Evolutionary conservation across 2,888 invertebrate genomes (phyloP).

Genomic region (Amaurobius ferox): DNA sequence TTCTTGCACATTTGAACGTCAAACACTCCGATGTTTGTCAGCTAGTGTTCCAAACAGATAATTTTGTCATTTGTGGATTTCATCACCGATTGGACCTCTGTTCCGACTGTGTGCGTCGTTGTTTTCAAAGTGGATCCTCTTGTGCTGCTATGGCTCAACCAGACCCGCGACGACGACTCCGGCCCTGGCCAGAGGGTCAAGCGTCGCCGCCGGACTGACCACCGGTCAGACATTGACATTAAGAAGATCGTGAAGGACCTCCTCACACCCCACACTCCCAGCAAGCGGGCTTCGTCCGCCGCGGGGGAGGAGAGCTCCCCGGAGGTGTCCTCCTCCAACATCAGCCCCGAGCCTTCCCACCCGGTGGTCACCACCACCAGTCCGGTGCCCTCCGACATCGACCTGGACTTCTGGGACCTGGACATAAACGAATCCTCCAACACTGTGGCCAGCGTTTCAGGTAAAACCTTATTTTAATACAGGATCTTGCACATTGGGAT

Average conservation of each 20-base stretch:
- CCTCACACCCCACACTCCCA: conserved; percentile 40
- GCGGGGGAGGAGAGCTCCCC: conserved; percentile 71
- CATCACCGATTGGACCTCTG: too few relatives aligned
- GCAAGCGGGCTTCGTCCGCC: conserved; percentile 26
- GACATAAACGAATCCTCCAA: conserved; percentile 80
- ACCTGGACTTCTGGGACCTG: conserved; percentile 89
- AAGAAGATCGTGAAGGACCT: conserved; percentile 68
- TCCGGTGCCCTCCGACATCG: conserved; percentile 84
- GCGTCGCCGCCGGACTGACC: conserved; percentile 44
- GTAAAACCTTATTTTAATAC: conserved; percentile 23
- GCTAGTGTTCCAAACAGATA: too few relatives aligned
- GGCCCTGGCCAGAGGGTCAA: conserved; percentile 66
- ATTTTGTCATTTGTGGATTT: too few relatives aligned
- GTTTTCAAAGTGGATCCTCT: conserved; percentile 74
- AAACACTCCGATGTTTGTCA: too few relatives aligned
- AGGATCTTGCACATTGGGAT: too few relatives aligned
- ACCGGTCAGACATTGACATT: conserved; percentile 64
- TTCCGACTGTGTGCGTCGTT: neutral
- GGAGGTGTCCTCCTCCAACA: conserved; percentile 73
- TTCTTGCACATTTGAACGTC: too few relatives aligned
- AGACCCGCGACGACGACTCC: conserved; percentile 73
- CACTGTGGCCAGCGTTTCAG: conserved; percentile 65
- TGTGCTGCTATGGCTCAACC: conserved; percentile 73
- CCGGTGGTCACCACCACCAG: conserved; percentile 73
- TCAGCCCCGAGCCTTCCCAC: conserved; percentile 47